A percentile compares a stretch with the other conserved stretches of the same genome.
Evolutionary conservation across 2,113 vertebrate species (phyloP).

Genomic region (Anas platyrhynchos): DNA sequence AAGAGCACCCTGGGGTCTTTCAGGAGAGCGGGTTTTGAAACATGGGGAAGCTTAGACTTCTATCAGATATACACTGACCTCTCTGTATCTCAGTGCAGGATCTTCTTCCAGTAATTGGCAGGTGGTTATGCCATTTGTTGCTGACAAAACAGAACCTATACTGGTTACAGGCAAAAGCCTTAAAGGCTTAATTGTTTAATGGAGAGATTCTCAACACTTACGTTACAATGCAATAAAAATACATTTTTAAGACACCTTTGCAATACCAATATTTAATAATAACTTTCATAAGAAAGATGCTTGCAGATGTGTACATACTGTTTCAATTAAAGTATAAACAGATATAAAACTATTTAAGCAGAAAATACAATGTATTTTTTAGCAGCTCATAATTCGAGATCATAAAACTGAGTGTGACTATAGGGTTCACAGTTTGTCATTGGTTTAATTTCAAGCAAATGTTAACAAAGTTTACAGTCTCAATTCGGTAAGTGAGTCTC

Average conservation of each 20-base stretch:
- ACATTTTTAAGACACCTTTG: not conserved
- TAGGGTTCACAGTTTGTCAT: not conserved
- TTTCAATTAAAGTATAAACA: slow-evolving; percentile 32
- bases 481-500: not conserved
- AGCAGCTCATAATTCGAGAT: not conserved
- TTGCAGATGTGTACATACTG: not conserved
- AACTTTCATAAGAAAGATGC: not conserved
- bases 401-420: slow-evolving; percentile 12
- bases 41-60: not conserved
- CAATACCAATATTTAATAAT: not conserved
- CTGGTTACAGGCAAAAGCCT: not conserved
- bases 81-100: not conserved
- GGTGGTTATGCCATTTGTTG: not conserved
- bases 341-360: slow-evolving; percentile 16
- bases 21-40: not conserved
- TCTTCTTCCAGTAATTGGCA: not conserved
- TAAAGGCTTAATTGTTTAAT: not conserved
- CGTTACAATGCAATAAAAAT: not conserved
- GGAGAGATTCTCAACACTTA: not conserved
- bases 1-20: not conserved
- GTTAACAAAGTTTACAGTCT: not conserved
- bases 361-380: slow-evolving; percentile 17
- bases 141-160: not conserved
- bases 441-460: not conserved
- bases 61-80: not conserved